Evolutionary conservation across 2,888 invertebrate genomes (phyloP), one percentile per base, ranked within the genome.

Genomic region (Trypoxylon attenuatum): DNA sequence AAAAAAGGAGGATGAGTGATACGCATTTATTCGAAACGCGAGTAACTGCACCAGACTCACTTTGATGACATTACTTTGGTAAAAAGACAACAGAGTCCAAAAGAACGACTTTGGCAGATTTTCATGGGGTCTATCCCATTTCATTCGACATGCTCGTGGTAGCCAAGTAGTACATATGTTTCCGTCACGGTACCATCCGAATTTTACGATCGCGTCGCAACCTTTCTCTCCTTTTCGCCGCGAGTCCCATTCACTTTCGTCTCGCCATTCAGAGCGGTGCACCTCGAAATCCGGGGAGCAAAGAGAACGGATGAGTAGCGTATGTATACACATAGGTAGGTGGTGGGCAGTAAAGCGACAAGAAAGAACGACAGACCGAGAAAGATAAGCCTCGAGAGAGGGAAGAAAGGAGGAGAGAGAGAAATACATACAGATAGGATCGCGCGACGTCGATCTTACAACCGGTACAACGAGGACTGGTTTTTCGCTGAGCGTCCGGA

Each of bases 231-330:
- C 63, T 69, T 68, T 66, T 58, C 51, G 25, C 52, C 50, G 13
- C 63, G n/a, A 57, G 67, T 63, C 54, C 77, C 80, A 82, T 82
- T 82, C 80, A 79, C 79, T 80, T 80, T 78, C 66, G 71, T 69
- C 56, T 53, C 72, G 76, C 78, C 82, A 82, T 82, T 82, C 82
- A 82, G 71, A 72, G 72, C 25, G 46, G 51, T 46, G 49, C 15
- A 42, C 52, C 41, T 47, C 64, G 57, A 74, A 68, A 74, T 60
- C 59, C 71, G 59, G 39, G 47, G n/a, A n/a, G n/a, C n/a, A n/a
- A n/a, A n/a, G n/a, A n/a, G n/a, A n/a, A n/a, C n/a, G n/a, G n/a
- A n/a, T n/a, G n/a, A n/a, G n/a, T n/a, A n/a, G n/a, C n/a, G n/a
- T n/a, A n/a, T n/a, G n/a, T n/a, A n/a, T n/a, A n/a, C n/a, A n/a